Base-by-base conservation (phyloP, 2,888 invertebrate genomes). In the Andrena trimmerana region DNA sequence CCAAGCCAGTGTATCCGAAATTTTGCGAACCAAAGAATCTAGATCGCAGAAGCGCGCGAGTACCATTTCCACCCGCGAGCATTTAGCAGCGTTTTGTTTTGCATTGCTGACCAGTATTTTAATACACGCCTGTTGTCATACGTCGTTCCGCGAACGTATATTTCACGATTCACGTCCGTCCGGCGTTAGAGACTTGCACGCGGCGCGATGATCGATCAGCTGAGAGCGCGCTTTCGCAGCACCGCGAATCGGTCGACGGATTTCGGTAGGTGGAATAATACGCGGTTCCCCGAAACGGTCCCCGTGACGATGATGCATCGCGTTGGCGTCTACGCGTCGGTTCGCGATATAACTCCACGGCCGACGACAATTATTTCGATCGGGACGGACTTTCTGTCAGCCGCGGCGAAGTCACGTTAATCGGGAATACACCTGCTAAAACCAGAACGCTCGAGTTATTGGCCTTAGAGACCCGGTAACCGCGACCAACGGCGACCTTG, bases 381-480 rank as follows among this genome's bases (percentile, higher is more conserved):
- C 42, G 57, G 42, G 27, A 10, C 13, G 27, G 4, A 27, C 0
- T 60, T 36, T 59, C 36, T 33, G 33, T 8, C n/a, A 50, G 60
- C 16, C 42, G 16, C 24, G 2, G 27, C 36, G 59, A 65, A 75
- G 42, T 62, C 13, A 60, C 69, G 54, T 20, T 66, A 48, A 75
- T 68, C 77, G 69, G 16, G 81, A 70, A 48, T 66, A 54, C 76
- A 71, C 78, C 72, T 78, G 83, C 62, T 82, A 57, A 84, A 87
- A 87, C 78, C 81, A 74, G 68, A 87, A 78, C 60, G 69, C 31
- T 59, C 78, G 73, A 85, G 83, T 68, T 87, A 86, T 87, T 80
- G 79, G 83, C 79, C 79, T 82, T 74, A 87, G 60, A 57, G 36
- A 27, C 63, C 36, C 27, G 27, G 13, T 24, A 48, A 36, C 66